Conservation (phyloP, 2,113 vertebrate genomes). For the Desmodus rotundus region DNA sequence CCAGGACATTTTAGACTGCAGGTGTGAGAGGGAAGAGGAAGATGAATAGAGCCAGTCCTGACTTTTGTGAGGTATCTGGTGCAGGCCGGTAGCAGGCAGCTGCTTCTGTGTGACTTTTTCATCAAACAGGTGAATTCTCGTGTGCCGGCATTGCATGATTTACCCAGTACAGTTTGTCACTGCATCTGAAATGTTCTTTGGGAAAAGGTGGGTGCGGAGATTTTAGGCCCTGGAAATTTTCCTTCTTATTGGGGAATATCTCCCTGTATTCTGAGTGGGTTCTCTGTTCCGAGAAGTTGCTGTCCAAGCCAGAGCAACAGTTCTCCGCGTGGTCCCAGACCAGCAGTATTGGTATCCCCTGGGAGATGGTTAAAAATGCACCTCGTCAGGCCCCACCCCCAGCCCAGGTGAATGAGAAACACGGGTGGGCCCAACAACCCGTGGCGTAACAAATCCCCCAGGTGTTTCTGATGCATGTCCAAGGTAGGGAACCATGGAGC, state of each 20-base stretch:
- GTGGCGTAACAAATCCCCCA: accelerated
- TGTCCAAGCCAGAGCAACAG: background rate
- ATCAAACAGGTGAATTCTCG: conserved; percentile 90
- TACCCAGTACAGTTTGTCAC: conserved; percentile 82
- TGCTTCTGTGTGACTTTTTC: conserved; percentile 88
- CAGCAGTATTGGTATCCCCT: background rate
- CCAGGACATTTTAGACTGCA: conserved; percentile 72
- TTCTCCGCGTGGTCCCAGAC: background rate
- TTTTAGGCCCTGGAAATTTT: background rate
- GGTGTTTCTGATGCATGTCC: background rate
- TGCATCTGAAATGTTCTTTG: conserved; percentile 75
- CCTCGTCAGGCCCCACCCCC: no score
- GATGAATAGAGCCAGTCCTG: conserved; percentile 71
- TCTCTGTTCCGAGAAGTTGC: background rate
- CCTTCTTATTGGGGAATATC: background rate
- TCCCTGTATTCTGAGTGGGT: background rate
- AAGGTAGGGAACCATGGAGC: background rate
- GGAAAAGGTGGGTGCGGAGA: background rate
- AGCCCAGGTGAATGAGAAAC: background rate
- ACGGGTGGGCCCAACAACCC: background rate
- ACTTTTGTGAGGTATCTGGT: conserved; percentile 77
- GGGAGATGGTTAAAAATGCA: background rate
- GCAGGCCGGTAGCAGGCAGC: no score
- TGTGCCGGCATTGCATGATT: conserved; percentile 85
- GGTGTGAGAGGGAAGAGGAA: conserved; percentile 75